Conservation (phyloP, 2,113 vertebrate species). For the Silurus meridionalis region DNA sequence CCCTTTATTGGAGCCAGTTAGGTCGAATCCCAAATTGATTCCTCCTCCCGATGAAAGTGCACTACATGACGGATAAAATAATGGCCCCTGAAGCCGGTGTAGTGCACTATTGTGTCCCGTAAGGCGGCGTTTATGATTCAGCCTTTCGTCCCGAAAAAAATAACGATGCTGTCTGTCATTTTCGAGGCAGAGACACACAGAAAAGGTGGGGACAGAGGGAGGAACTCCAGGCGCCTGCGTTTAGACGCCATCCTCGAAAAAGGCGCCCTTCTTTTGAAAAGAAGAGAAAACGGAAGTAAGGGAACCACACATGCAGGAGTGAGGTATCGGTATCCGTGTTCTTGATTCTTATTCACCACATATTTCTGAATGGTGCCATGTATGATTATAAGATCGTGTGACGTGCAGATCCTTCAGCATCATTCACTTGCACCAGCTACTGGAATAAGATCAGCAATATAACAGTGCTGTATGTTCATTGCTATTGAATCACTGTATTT, state of each 20-base stretch:
- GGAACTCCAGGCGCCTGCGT: conserved; percentile 62
- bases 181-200: neutral
- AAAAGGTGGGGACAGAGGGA: conserved; percentile 57
- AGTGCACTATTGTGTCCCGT: neutral
- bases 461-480: too few species aligned
- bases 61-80: neutral
- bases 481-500: neutral
- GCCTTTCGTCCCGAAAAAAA: conserved; percentile 17
- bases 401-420: neutral
- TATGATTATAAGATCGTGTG: neutral
- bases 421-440: neutral
- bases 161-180: conserved; percentile 49
- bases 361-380: neutral
- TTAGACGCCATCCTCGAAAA: conserved; percentile 72
- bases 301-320: conserved; percentile 63
- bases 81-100: neutral
- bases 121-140: neutral
- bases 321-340: conserved; percentile 60
- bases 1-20: neutral
- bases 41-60: neutral
- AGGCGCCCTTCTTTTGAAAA: conserved; percentile 76
- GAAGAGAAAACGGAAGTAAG: conserved; percentile 42
- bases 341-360: neutral
- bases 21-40: neutral
- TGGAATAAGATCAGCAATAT: neutral